Conservation (phyloP, 2,888 invertebrate genomes). For the Cynaeus angustus region DNA sequence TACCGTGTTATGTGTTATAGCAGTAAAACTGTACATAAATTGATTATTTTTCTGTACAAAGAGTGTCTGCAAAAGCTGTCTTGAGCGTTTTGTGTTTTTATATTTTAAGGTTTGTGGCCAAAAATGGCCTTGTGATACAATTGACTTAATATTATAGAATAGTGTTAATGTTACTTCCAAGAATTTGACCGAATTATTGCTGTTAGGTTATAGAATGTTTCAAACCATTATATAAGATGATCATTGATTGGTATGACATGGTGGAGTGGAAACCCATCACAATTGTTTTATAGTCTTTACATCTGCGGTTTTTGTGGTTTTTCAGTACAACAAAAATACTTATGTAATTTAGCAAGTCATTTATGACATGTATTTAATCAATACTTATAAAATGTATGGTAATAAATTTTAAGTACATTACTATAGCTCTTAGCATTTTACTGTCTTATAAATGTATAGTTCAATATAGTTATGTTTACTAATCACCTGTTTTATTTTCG, state of each 20-base stretch:
- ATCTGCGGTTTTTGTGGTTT: conserved; percentile 39
- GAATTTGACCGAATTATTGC: conserved; percentile 37
- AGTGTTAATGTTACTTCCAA: conserved; percentile 41
- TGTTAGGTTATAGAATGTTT: conserved; percentile 37
- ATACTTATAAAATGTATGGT: conserved; percentile 52
- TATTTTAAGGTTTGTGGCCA: conserved; percentile 55
- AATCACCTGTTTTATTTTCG: conserved; percentile 5
- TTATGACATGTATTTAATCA: conserved; percentile 56
- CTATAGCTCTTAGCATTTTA: conserved; percentile 58
- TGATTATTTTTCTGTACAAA: conserved; percentile 43
- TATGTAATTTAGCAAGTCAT: conserved; percentile 54
- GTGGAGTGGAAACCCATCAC: conserved; percentile 1
- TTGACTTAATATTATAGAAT: conserved; percentile 50
- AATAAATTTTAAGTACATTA: conserved; percentile 55
- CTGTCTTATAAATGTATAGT: conserved; percentile 65
- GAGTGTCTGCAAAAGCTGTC: conserved; percentile 44
- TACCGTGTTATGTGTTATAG: conserved; percentile 15
- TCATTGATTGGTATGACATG: conserved; percentile 13
- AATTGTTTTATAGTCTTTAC: conserved; percentile 16
- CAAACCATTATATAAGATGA: conserved; percentile 11
- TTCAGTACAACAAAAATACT: conserved; percentile 40
- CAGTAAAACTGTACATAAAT: conserved; percentile 32
- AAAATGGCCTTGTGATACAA: conserved; percentile 56
- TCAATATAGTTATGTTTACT: conserved; percentile 63
- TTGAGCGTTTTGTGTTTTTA: conserved; percentile 50